These are phyloP conservation scores for Lethenteron reissneri DNA, from an alignment of 2,113 vertebrate genomes.

Conservation along the genomic window DNA sequence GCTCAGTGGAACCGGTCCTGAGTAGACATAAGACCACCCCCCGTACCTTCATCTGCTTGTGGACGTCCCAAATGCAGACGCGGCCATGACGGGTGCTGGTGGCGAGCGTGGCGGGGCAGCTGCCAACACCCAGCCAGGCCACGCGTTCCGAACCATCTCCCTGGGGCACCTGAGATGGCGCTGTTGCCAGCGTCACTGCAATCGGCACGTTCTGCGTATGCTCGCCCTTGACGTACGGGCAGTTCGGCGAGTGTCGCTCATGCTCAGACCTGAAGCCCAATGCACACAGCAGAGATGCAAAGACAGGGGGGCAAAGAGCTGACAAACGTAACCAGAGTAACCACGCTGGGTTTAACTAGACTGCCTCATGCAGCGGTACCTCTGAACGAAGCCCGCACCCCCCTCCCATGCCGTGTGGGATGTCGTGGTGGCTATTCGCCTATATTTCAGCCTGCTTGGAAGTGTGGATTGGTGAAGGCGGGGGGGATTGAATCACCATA, in stretches of 20 bases:
- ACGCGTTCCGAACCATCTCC: conserved; percentile 73
- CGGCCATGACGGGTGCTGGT: conserved; percentile 88
- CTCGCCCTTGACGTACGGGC: conserved; percentile 93
- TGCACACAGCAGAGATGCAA: too few species aligned
- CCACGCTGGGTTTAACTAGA: too few species aligned
- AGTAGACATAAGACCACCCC: conserved; percentile 1
- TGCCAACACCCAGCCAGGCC: conserved; percentile 82
- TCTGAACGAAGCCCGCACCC: too few species aligned
- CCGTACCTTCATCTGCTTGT: conserved; percentile 93
- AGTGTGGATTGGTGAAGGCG: too few species aligned
- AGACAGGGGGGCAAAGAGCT: too few species aligned
- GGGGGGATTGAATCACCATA: too few species aligned
- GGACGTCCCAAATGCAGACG: conserved; percentile 95
- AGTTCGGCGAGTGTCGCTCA: conserved; percentile 94
- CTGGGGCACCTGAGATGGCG: conserved; percentile 81
- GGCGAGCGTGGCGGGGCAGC: conserved; percentile 85
- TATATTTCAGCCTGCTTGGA: too few species aligned
- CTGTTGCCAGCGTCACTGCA: conserved; percentile 82
- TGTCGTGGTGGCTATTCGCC: too few species aligned
- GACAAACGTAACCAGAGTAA: too few species aligned
- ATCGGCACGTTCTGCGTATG: conserved; percentile 96
- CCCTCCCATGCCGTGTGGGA: too few species aligned
- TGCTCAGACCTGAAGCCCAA: conserved; percentile 60
- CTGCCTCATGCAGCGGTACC: too few species aligned
- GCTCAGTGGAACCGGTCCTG: too few species aligned